Evolutionary conservation across 2,113 vertebrate genomes (phyloP).

Genomic region (Myiozetetes cayanensis): DNA sequence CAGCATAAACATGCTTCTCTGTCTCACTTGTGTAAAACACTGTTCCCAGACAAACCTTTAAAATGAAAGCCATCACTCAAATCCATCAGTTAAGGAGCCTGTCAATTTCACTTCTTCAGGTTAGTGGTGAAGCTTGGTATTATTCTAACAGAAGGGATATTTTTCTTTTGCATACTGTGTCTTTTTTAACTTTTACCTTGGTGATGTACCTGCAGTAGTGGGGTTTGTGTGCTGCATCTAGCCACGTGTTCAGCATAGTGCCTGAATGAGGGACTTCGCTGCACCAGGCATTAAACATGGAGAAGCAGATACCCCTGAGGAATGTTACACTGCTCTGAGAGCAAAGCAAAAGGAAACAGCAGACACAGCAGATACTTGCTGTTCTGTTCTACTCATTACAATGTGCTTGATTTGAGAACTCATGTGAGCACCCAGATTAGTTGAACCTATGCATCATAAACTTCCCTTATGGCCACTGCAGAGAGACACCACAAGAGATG

Average conservation of each 20-base stretch:
- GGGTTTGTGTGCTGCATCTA: not conserved
- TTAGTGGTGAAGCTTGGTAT: not conserved
- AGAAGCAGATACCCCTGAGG: not conserved
- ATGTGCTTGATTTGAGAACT: not conserved
- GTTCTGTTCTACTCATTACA: not conserved
- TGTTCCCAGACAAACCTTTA: not conserved
- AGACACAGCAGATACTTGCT: not conserved
- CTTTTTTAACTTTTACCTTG: not conserved
- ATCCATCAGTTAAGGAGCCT: not conserved
- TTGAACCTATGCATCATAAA: not conserved
- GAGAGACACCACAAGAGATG: not conserved
- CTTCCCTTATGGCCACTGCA: not conserved
- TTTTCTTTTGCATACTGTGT: not conserved
- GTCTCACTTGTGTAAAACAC: not conserved
- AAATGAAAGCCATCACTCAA: constrained; percentile 11
- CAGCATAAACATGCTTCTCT: constrained; percentile 6
- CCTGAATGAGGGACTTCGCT: not conserved
- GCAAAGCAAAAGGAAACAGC: not conserved
- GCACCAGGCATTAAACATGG: accelerated
- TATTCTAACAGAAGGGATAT: not conserved
- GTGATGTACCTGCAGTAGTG: not conserved
- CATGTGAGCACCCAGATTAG: not conserved
- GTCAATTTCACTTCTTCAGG: not conserved
- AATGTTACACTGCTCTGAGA: not conserved
- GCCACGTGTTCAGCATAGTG: not conserved